A percentile compares a stretch with the other conserved stretches of the same genome.
Evolutionary conservation across 1,140 invertebrate genomes (phyloP).

Genomic region (Calephelis nemesis): DNA sequence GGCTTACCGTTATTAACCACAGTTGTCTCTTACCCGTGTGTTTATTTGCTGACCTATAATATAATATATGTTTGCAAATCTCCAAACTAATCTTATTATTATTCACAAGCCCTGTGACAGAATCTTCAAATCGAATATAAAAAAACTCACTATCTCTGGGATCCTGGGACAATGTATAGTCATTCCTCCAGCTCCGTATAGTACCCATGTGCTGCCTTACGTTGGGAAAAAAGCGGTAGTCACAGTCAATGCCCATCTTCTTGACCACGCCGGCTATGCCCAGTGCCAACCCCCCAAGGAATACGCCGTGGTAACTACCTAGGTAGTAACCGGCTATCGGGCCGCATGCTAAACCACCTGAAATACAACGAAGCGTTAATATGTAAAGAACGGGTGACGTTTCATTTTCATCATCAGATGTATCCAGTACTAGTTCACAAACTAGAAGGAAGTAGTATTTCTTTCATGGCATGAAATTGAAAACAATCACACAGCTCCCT

Average conservation of each 20-base stretch:
- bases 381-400: too few species aligned
- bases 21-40: too few species aligned
- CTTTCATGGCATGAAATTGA: too few species aligned
- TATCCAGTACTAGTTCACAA: too few species aligned
- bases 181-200: conserved; percentile 40
- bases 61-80: too few species aligned
- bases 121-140: not conserved
- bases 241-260: conserved; percentile 43
- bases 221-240: conserved; percentile 30
- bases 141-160: conserved; percentile 47
- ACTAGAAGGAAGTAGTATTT: too few species aligned
- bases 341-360: conserved; percentile 58
- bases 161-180: conserved; percentile 42
- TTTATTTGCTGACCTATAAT: too few species aligned
- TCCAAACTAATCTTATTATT: too few species aligned
- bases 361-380: too few species aligned
- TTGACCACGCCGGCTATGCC: conserved; percentile 45
- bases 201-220: conserved; percentile 33
- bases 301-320: conserved; percentile 39
- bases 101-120: not conserved
- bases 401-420: too few species aligned
- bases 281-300: conserved; percentile 45
- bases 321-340: conserved; percentile 48
- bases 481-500: too few species aligned
- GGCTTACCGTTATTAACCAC: too few species aligned